These are phyloP conservation scores for Octopus sinensis DNA, from an alignment of 1,140 invertebrate genomes.

Conservation along the genomic window DNA sequence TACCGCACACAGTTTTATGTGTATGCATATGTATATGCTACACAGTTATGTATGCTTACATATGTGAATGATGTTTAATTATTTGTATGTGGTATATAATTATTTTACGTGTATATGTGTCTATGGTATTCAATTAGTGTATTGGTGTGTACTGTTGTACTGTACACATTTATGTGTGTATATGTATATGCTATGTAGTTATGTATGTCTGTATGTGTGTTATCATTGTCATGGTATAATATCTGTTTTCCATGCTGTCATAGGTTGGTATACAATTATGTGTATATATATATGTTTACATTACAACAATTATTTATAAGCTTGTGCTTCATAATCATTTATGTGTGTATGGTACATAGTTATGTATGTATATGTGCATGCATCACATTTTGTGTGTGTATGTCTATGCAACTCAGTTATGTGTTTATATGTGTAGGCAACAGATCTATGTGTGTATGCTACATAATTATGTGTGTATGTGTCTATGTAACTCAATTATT, in stretches of 20 bases:
- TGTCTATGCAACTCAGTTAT: neutral
- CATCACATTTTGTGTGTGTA: neutral
- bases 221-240: no score
- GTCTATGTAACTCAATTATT: neutral
- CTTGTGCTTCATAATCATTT: neutral
- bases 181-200: neutral
- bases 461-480: neutral
- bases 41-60: neutral
- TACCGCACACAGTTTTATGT: neutral
- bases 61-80: neutral
- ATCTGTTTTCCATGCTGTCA: no score
- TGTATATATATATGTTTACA: neutral
- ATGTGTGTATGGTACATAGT: neutral
- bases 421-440: neutral
- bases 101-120: neutral
- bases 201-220: neutral
- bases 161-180: neutral
- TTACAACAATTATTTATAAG: neutral
- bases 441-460: neutral
- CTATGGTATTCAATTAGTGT: neutral
- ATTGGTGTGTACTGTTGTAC: neutral
- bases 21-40: neutral
- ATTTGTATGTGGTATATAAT: neutral
- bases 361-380: neutral
- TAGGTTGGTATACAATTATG: neutral